Conservation (phyloP, 2,888 invertebrate genomes). For the Xylota segnis region DNA sequence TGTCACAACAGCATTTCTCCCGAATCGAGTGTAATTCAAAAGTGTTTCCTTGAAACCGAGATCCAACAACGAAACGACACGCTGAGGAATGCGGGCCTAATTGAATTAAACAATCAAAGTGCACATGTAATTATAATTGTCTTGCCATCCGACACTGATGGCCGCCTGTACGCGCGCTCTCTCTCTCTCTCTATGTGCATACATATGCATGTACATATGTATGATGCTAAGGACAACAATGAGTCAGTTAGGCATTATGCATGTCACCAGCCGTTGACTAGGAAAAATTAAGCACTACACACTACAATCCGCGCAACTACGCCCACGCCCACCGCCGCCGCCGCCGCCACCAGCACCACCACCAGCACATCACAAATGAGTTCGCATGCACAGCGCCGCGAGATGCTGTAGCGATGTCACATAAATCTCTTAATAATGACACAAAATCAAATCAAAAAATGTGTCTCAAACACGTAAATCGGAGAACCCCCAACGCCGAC, state of each 20-base stretch:
- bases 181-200: no score
- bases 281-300: slow-evolving; percentile 29
- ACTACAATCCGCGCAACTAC: slow-evolving; percentile 21
- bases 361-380: slow-evolving; percentile 41
- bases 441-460: slow-evolving; percentile 60
- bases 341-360: no score
- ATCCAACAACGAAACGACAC: not conserved
- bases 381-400: slow-evolving; percentile 33
- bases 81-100: slow-evolving; percentile 2
- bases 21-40: slow-evolving; percentile 35
- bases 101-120: slow-evolving; percentile 9
- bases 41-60: slow-evolving; percentile 59
- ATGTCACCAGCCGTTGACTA: slow-evolving; percentile 24
- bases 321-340: slow-evolving; percentile 15
- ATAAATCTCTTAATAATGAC: slow-evolving; percentile 67
- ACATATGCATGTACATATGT: no score
- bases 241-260: slow-evolving; percentile 42
- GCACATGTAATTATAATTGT: not conserved
- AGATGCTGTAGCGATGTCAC: slow-evolving; percentile 53
- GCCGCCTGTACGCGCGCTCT: not conserved
- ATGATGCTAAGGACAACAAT: slow-evolving; percentile 43
- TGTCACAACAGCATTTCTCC: slow-evolving; percentile 59
- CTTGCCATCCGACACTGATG: not conserved
- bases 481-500: slow-evolving; percentile 7
- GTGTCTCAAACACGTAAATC: slow-evolving; percentile 31